These are phyloP conservation scores for Drosophila putrida DNA, from an alignment of 2,888 invertebrate genomes.

Conservation along the genomic window DNA sequence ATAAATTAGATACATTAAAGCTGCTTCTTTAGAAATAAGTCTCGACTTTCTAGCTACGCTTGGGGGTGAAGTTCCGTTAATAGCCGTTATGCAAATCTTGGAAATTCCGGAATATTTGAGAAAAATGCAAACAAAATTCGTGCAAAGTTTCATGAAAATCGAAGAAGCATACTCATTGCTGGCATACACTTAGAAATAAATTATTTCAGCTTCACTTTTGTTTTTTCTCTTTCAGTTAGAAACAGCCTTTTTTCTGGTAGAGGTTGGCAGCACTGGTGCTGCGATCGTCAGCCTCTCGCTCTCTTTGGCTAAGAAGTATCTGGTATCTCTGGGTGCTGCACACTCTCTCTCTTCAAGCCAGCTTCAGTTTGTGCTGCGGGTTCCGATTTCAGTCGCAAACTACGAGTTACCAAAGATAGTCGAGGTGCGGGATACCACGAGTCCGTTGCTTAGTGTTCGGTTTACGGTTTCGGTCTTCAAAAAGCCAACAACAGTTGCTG, in stretches of 20 bases:
- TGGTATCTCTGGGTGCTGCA: constrained; percentile 36
- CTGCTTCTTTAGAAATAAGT: no score
- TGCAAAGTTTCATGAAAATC: no score
- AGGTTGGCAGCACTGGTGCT: constrained; percentile 1
- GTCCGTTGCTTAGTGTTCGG: constrained; percentile 39
- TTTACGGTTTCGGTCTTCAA: constrained; percentile 60
- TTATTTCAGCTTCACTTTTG: no score
- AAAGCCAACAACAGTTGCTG: constrained; percentile 25
- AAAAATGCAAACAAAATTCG: no score
- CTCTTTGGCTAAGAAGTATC: constrained; percentile 36
- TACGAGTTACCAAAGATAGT: constrained; percentile 74
- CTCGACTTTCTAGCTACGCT: no score
- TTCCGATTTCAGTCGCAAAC: constrained; percentile 67
- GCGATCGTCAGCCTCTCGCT: constrained; percentile 7
- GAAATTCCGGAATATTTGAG: no score
- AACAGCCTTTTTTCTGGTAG: not conserved
- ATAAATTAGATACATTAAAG: no score
- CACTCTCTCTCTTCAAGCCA: constrained; percentile 19
- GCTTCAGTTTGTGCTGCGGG: constrained; percentile 35
- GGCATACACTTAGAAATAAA: no score
- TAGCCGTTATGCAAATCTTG: no score
- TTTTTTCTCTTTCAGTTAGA: no score
- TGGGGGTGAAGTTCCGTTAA: no score
- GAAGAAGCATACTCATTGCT: no score
- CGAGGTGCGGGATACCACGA: constrained; percentile 41